Base-by-base conservation (phyloP, 2,888 invertebrate genomes). In the Caenorhabditis sp. region DNA sequence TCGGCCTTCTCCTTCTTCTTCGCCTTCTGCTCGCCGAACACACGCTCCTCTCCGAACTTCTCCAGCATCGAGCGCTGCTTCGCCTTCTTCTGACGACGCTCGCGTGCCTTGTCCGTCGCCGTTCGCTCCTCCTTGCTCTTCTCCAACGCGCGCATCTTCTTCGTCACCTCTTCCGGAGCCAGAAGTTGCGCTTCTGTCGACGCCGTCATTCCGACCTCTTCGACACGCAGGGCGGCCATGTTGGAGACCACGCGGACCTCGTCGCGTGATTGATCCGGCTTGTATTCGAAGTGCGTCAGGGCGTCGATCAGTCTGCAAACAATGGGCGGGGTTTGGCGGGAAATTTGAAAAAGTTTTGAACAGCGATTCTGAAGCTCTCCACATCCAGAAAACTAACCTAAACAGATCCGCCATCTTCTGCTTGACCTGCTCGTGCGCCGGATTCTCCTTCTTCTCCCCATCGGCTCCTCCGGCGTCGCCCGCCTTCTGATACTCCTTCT, bases 121-220 rank as follows among this genome's bases (percentile, higher is more conserved):
- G 95, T 95, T 82, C 96, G 94, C 93, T 98, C 98, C 14, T 95
- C 94, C 93, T 95, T 95, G 28, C 95, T 75, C 80, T 87, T 77
- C 28, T 70, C 75, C 4, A 69, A 8, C 22, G 75, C 66, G 24
- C 54, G 92, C 90, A 51, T 86, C 72, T 88, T 93, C 76, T 88
- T 89, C 58, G 76, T 66, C 24, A 89, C 82, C 72, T 90, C 90
- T 84, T 90, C 90, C 10, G 90, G 90, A 44, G 90, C 90, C 79
- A 90, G 76, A 14, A 90, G 84, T 19, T 89, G 89, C 2, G 86
- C 86, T 35, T 87, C 89, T 5, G 88, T 86, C 5, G 90, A 86
- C n/a, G 95, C 95, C 7, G 96, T 94, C 0, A 98, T 98, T 0
- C 97, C 96, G 8, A 97, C 97, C 93, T 99, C 98, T 93, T 99